A percentile compares a stretch with the other conserved stretches of the same genome.
Conservation (phyloP, 2,888 invertebrate species). For the Mellilla xanthometata region DNA sequence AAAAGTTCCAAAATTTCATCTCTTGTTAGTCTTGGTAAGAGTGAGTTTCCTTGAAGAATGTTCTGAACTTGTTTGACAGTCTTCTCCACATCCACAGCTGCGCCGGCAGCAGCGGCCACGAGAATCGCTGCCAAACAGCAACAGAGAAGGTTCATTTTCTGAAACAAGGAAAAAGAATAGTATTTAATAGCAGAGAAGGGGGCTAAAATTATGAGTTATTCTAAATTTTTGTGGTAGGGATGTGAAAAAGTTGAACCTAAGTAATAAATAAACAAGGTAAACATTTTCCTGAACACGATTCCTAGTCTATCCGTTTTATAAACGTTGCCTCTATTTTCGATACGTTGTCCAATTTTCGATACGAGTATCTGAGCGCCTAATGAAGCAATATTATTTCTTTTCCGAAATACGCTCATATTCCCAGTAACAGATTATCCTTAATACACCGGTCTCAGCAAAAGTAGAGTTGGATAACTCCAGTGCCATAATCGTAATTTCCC, state of each 20-base stretch:
- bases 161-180: slow-evolving; percentile 45
- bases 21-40: slow-evolving; percentile 84
- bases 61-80: slow-evolving; percentile 87
- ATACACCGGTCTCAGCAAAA: slow-evolving; percentile 36
- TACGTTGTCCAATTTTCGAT: slow-evolving; percentile 2
- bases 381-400: slow-evolving; percentile 19
- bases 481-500: slow-evolving; percentile 49
- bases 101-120: slow-evolving; percentile 35
- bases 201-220: no score
- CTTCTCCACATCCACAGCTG: slow-evolving; percentile 77
- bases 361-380: slow-evolving; percentile 11
- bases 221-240: no score
- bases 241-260: no score
- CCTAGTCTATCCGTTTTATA: background rate
- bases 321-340: background rate
- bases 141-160: slow-evolving; percentile 67
- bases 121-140: slow-evolving; percentile 54
- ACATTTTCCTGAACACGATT: background rate
- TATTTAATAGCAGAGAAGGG: no score
- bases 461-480: slow-evolving; percentile 46
- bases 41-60: slow-evolving; percentile 82
- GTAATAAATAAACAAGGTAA: background rate
- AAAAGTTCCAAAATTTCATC: slow-evolving; percentile 86
- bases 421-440: slow-evolving; percentile 30
- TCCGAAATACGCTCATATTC: slow-evolving; percentile 31